Conservation (phyloP, 2,888 invertebrate species). For the Amphimallon solstitiale region DNA sequence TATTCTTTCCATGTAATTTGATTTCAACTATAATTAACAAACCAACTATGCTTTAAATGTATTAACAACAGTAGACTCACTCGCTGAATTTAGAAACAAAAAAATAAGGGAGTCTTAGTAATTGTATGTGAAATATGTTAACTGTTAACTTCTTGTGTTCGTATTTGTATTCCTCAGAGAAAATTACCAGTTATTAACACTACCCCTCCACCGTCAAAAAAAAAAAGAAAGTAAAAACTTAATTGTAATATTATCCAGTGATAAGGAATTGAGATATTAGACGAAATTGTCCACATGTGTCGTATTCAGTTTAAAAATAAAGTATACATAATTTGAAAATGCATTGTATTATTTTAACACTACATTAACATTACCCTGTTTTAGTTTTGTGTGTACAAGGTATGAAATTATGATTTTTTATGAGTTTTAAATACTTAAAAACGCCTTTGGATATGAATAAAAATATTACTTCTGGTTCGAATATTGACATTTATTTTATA, state of each 20-base stretch:
- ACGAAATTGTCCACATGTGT: slow-evolving; percentile 32
- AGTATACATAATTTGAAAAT: slow-evolving; percentile 18
- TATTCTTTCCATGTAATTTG: too few species aligned
- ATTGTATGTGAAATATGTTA: background rate
- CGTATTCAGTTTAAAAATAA: slow-evolving; percentile 29
- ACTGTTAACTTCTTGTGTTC: background rate
- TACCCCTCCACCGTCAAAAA: background rate
- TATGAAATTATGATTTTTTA: too few species aligned
- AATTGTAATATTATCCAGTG: slow-evolving; percentile 20
- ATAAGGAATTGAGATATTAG: slow-evolving; percentile 35
- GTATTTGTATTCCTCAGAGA: background rate
- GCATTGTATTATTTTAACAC: too few species aligned
- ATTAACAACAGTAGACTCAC: too few species aligned
- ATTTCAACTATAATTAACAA: too few species aligned
- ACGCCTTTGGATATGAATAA: too few species aligned
- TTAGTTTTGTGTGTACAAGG: too few species aligned
- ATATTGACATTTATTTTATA: too few species aligned
- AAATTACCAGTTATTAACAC: background rate
- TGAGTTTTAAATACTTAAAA: too few species aligned
- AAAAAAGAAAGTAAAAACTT: background rate
- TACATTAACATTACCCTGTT: too few species aligned
- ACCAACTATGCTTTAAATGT: too few species aligned
- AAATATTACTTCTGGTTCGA: too few species aligned
- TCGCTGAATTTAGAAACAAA: background rate
- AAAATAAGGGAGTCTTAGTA: background rate